phyloP scores from a whole-genome alignment of 1,140 invertebrate species.

The Neomicropteryx cornuta region DNA sequence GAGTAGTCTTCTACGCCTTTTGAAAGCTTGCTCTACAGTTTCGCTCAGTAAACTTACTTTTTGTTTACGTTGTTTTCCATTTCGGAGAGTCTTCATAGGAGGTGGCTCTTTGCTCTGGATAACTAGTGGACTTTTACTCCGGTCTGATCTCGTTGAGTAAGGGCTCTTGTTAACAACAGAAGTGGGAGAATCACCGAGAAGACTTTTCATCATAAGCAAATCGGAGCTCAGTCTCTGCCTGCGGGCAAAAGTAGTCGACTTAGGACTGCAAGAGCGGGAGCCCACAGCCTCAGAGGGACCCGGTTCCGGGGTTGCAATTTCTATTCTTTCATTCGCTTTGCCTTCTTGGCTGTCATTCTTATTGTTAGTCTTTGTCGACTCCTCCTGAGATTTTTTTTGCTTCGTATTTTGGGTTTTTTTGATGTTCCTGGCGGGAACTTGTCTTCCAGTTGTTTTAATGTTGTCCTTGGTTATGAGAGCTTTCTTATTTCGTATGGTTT shows the following conservation, averaged over 20 bases:
- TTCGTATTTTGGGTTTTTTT: conserved; percentile 24
- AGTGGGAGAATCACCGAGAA: conserved; percentile 27
- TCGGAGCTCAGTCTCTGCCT: conserved; percentile 33
- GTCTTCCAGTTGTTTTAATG: conserved; percentile 24
- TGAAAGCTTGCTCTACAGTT: conserved; percentile 35
- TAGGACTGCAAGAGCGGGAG: conserved; percentile 36
- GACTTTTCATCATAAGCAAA: conserved; percentile 33
- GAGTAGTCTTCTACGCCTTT: conserved; percentile 32
- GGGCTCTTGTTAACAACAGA: conserved; percentile 34
- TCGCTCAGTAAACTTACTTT: conserved; percentile 40
- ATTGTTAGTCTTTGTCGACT: too few relatives aligned
- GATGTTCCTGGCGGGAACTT: conserved; percentile 21
- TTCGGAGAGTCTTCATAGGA: conserved; percentile 46
- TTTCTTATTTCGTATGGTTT: conserved; percentile 33
- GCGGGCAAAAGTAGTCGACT: conserved; percentile 18
- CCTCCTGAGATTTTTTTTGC: conserved; percentile 22
- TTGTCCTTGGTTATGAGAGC: conserved; percentile 25
- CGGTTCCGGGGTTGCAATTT: too few relatives aligned
- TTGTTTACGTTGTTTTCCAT: conserved; percentile 49
- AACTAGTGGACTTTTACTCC: conserved; percentile 35
- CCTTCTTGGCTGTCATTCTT: too few relatives aligned
- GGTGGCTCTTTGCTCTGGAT: conserved; percentile 24
- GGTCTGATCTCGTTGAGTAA: conserved; percentile 43
- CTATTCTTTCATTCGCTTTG: too few relatives aligned
- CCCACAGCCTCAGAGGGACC: conserved; percentile 7